Conservation (phyloP, 2,888 invertebrate species). For the Orthonevra nobilis region DNA sequence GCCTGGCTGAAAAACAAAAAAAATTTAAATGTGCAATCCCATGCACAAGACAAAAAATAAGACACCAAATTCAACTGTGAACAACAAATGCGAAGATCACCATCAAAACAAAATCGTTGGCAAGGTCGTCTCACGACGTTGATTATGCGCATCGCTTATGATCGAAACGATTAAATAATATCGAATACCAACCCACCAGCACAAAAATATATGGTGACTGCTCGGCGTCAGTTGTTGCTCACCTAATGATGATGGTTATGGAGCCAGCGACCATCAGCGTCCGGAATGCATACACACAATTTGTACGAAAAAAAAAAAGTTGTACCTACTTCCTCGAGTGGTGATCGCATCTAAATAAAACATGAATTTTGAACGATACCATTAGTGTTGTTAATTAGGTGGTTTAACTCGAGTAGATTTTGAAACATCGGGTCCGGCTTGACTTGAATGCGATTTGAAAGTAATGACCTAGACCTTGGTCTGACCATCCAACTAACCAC, state of each 20-base stretch:
- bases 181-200: conserved; percentile 37
- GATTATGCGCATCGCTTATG: conserved; percentile 68
- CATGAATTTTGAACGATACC: conserved; percentile 43
- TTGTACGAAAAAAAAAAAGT: not conserved
- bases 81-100: conserved; percentile 53
- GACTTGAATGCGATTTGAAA: conserved; percentile 40
- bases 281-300: conserved; percentile 26
- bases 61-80: not conserved
- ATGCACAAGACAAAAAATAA: conserved; percentile 22
- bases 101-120: conserved; percentile 68
- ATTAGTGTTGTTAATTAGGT: conserved; percentile 43
- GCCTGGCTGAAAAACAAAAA: conserved; percentile 33
- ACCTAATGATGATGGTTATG: conserved; percentile 47
- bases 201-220: conserved; percentile 16
- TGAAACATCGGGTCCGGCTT: conserved; percentile 29
- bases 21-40: conserved; percentile 45
- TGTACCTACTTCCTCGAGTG: conserved; percentile 53
- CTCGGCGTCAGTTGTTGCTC: too few species aligned
- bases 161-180: conserved; percentile 58
- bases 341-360: conserved; percentile 39
- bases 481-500: conserved; percentile 10
- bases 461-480: conserved; percentile 63
- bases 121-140: conserved; percentile 69
- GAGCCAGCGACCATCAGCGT: conserved; percentile 5
- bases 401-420: conserved; percentile 16